phyloP scores from a whole-genome alignment of 1,140 invertebrate genomes.

The Drosophila athabasca region DNA sequence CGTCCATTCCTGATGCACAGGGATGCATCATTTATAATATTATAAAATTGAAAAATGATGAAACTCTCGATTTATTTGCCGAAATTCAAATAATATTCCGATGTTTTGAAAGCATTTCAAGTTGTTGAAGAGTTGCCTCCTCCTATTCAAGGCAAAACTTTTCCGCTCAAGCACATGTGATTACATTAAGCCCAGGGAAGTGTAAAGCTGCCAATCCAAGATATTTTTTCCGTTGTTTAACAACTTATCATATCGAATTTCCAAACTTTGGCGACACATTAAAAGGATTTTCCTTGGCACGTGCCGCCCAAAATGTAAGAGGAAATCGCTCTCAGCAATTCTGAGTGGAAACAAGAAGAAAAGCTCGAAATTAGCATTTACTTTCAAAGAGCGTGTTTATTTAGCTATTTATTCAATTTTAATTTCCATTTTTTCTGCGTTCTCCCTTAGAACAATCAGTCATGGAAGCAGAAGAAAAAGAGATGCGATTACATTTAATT shows the following conservation, averaged over 20 bases:
- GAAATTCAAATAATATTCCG: too few species aligned
- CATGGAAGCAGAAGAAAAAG: conserved; percentile 59
- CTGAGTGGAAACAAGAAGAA: conserved; percentile 60
- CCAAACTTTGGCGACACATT: conserved; percentile 68
- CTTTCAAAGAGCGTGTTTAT: conserved; percentile 74
- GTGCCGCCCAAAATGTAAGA: conserved; percentile 37
- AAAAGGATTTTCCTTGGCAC: conserved; percentile 74
- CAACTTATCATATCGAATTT: conserved; percentile 41
- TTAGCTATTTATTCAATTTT: conserved; percentile 79
- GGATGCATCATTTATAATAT: too few species aligned
- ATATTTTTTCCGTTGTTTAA: conserved; percentile 20
- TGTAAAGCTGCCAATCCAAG: background rate
- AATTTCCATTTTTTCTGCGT: conserved; percentile 43
- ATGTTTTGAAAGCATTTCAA: too few species aligned
- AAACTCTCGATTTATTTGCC: too few species aligned
- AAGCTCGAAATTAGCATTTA: conserved; percentile 71
- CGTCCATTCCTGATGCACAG: too few species aligned
- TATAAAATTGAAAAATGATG: too few species aligned
- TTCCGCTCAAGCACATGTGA: background rate
- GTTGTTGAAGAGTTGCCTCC: too few species aligned
- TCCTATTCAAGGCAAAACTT: too few species aligned
- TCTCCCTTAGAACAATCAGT: conserved; percentile 54
- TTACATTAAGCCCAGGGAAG: background rate
- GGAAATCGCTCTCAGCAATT: conserved; percentile 26
- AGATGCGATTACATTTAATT: conserved; percentile 82